Evolutionary conservation across 2,797 vertebrate species (phyloP).

Genomic region (Sebastes trivittatus): DNA sequence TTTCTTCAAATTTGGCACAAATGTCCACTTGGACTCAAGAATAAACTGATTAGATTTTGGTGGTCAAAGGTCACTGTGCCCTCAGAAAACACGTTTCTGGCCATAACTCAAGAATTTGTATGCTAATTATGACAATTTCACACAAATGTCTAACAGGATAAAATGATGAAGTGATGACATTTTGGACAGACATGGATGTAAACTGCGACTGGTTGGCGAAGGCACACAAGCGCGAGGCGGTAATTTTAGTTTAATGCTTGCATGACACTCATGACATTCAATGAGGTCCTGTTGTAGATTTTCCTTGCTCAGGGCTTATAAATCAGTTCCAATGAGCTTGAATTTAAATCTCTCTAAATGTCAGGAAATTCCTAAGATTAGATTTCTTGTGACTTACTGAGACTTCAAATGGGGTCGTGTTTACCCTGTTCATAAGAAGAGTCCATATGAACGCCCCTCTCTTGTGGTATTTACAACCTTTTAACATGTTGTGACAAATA

Average conservation of each 20-base stretch:
- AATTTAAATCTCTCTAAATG: conserved; percentile 14
- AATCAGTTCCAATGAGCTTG: neutral
- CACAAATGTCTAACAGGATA: no score
- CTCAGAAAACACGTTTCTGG: neutral
- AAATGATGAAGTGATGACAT: neutral
- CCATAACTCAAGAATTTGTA: neutral
- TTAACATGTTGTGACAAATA: no score
- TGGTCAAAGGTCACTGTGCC: neutral
- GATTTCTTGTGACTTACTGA: neutral
- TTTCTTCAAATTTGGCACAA: no score
- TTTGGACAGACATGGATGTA: neutral
- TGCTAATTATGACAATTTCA: neutral
- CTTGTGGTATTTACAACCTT: no score
- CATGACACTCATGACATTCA: neutral
- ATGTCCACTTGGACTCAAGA: neutral
- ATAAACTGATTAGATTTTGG: neutral
- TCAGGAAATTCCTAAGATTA: neutral
- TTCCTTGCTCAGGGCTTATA: neutral
- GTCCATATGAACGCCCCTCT: no score
- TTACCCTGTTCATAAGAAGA: no score
- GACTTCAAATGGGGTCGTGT: neutral
- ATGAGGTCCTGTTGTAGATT: neutral
- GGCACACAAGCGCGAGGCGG: neutral
- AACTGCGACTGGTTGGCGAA: neutral
- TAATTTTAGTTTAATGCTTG: neutral